These are phyloP conservation scores for Calcarius ornatus DNA, from an alignment of 2,113 vertebrate species.

Conservation along the genomic window DNA sequence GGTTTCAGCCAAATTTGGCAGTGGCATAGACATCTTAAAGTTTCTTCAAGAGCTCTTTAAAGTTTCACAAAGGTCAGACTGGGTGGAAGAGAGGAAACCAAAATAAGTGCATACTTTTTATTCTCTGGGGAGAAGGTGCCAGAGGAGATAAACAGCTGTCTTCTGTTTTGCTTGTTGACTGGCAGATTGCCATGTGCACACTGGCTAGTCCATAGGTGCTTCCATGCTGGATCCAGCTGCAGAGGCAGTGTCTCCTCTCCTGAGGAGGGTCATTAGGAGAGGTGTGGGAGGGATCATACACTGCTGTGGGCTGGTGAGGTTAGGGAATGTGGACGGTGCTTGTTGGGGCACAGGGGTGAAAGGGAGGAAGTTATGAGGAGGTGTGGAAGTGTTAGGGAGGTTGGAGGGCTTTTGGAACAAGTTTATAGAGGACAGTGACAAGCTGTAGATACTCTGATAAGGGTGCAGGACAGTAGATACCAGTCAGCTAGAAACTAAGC, in stretches of 20 bases:
- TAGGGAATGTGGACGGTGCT: neutral
- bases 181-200: neutral
- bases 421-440: neutral
- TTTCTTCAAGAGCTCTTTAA: neutral
- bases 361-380: neutral
- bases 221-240: neutral
- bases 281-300: neutral
- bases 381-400: neutral
- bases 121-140: neutral
- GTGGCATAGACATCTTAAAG: neutral
- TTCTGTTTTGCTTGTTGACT: neutral
- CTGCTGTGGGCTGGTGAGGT: neutral
- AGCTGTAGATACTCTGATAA: neutral
- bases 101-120: neutral
- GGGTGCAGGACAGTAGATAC: neutral
- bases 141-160: neutral
- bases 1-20: slow-evolving; percentile 14
- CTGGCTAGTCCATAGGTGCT: neutral
- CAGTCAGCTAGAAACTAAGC: neutral
- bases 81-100: neutral
- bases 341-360: neutral
- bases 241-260: neutral
- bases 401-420: neutral
- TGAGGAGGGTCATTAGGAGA: neutral
- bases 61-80: neutral